phyloP scores from a whole-genome alignment of 2,888 invertebrate species.

The Tinea semifulvella region DNA sequence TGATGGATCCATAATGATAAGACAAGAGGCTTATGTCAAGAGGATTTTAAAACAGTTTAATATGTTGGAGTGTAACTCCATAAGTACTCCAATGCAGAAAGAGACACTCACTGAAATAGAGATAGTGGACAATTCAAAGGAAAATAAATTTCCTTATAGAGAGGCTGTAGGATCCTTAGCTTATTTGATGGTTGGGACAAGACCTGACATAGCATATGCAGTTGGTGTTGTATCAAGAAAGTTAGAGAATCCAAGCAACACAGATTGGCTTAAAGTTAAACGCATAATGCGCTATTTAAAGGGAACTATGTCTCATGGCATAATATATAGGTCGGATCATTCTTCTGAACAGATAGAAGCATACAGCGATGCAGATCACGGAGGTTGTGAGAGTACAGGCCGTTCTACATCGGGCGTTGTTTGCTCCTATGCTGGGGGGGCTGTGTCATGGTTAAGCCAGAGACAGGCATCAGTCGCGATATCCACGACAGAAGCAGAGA shows the following conservation, averaged over 20 bases:
- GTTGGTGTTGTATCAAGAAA: slow-evolving; percentile 14
- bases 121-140: not conserved
- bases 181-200: slow-evolving; percentile 13
- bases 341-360: not conserved
- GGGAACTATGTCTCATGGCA: not conserved
- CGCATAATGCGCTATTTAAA: slow-evolving; percentile 12
- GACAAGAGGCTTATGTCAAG: slow-evolving; percentile 9
- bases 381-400: slow-evolving; percentile 13
- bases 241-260: slow-evolving; percentile 8
- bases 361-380: slow-evolving; percentile 18
- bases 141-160: slow-evolving; percentile 13
- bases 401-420: slow-evolving; percentile 18
- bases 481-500: slow-evolving; percentile 28
- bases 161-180: slow-evolving; percentile 13
- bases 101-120: not conserved
- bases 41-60: slow-evolving; percentile 11
- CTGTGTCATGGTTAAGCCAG: slow-evolving; percentile 27
- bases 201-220: slow-evolving; percentile 14
- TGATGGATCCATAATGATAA: not conserved
- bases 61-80: slow-evolving; percentile 13
- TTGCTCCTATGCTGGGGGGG: slow-evolving; percentile 21
- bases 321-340: not conserved
- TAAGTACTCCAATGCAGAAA: slow-evolving; percentile 14
- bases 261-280: slow-evolving; percentile 15
- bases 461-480: slow-evolving; percentile 26